Evolutionary conservation across 23 tunicate genomes (phyloP).

Genomic region (Styela clava): DNA sequence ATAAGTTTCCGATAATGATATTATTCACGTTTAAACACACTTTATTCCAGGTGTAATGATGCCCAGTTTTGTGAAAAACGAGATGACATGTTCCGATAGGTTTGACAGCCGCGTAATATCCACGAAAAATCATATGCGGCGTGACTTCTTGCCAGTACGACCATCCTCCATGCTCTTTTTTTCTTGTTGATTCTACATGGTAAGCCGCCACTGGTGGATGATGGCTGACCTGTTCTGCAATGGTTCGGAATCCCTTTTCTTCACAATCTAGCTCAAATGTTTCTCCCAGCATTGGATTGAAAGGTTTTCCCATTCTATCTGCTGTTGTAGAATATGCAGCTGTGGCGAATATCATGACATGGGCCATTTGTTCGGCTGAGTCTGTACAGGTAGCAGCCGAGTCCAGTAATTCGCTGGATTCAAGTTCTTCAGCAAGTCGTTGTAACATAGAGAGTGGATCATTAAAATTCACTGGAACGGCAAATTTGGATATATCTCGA

Average conservation of each 20-base stretch:
- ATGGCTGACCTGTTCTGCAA: constrained; percentile 94
- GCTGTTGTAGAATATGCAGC: constrained; percentile 81
- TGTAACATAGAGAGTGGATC: constrained; percentile 97
- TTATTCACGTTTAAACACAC: constrained; percentile 85
- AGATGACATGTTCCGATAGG: constrained; percentile 78
- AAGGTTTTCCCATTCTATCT: constrained; percentile 82
- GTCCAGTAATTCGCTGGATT: constrained; percentile 68
- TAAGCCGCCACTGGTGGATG: constrained; percentile 95
- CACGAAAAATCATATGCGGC: constrained; percentile 77
- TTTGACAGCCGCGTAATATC: constrained; percentile 76
- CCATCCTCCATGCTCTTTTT: constrained; percentile 75
- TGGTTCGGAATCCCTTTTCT: constrained; percentile 66
- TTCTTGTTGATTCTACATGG: constrained; percentile 57
- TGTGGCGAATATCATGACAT: constrained; percentile 85
- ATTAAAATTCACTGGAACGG: constrained; percentile 95
- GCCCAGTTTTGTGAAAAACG: constrained; percentile 77
- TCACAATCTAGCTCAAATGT: constrained; percentile 79
- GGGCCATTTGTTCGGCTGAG: constrained; percentile 79
- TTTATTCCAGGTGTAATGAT: constrained; percentile 93
- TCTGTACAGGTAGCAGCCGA: constrained; percentile 54
- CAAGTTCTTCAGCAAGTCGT: constrained; percentile 84
- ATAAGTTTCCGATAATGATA: constrained; percentile 92
- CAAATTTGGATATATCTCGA: constrained; percentile 85
- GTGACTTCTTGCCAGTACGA: constrained; percentile 73
- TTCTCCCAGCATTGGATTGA: constrained; percentile 97